Conservation (phyloP, 1,140 invertebrate species). For the Bombus balteatus region DNA sequence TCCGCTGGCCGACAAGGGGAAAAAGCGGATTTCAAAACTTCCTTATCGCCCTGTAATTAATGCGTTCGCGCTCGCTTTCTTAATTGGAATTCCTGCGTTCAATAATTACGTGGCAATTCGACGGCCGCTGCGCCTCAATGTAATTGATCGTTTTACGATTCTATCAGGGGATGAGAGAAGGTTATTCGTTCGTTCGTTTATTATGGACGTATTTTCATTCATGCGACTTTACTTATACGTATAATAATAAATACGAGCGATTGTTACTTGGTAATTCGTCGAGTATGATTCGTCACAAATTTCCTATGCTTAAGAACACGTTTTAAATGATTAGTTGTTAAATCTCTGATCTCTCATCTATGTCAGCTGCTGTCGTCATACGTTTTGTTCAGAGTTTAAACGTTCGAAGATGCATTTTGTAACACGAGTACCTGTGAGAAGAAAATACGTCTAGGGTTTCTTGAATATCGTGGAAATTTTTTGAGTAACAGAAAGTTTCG, state of each 20-base stretch:
- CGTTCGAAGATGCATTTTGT: not conserved
- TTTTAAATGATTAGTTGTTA: not conserved
- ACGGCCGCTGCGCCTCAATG: not conserved
- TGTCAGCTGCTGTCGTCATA: not conserved
- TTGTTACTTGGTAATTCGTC: not conserved
- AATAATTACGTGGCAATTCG: not conserved
- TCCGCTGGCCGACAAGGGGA: not conserved
- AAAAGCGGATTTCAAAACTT: not conserved
- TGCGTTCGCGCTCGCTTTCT: conserved; percentile 4
- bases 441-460: no score
- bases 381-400: not conserved
- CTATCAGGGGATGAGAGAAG: no score
- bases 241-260: not conserved
- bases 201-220: not conserved
- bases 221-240: no score
- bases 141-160: conserved; percentile 1
- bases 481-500: not conserved
- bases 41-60: conserved; percentile 22
- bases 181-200: no score
- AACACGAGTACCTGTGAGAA: not conserved
- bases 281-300: not conserved
- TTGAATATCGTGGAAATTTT: not conserved
- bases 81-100: conserved; percentile 23
- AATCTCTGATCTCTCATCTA: not conserved
- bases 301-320: not conserved